Evolutionary conservation across 2,797 vertebrate species (phyloP).

Genomic region (Hypotaenidia philippensis): DNA sequence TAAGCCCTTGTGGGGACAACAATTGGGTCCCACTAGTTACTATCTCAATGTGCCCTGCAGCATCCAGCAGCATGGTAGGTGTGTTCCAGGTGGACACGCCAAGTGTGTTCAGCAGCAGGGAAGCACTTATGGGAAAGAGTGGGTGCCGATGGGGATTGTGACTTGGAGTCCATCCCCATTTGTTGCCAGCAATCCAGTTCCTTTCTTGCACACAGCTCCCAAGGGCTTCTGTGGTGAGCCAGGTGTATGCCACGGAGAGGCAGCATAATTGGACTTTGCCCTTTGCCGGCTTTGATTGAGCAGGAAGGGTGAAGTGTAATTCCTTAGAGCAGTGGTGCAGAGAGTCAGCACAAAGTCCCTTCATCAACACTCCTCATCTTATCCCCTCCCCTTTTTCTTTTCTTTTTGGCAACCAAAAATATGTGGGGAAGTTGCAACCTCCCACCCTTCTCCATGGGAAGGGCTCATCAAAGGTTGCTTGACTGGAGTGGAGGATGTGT

Average conservation of each 20-base stretch:
- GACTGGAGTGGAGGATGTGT: conserved; percentile 55
- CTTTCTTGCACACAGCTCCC: background rate
- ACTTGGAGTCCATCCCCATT: conserved; percentile 36
- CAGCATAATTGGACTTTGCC: background rate
- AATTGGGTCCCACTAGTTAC: conserved; percentile 70
- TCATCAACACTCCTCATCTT: conserved; percentile 3
- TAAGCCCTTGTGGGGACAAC: conserved; percentile 79
- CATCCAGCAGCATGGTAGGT: conserved; percentile 72
- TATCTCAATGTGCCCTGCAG: conserved; percentile 69
- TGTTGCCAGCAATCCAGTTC: conserved; percentile 9
- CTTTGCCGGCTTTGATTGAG: background rate
- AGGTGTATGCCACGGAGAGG: background rate
- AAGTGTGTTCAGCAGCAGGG: conserved; percentile 70
- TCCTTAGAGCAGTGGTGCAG: background rate
- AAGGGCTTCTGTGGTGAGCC: background rate
- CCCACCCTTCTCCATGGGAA: conserved; percentile 49
- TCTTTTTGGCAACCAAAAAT: conserved; percentile 41
- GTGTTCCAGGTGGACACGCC: conserved; percentile 64
- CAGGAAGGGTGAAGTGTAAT: background rate
- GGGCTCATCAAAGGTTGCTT: conserved; percentile 62
- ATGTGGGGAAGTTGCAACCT: conserved; percentile 7
- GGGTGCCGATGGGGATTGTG: conserved; percentile 12
- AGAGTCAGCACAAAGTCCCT: conserved; percentile 41
- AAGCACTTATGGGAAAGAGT: conserved; percentile 71
- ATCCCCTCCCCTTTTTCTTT: background rate